Percentiles rank a stretch among this genome's conserved stretches.
Evolutionary conservation across 2,888 invertebrate genomes (phyloP).

Genomic region (Drosophila putrida): DNA sequence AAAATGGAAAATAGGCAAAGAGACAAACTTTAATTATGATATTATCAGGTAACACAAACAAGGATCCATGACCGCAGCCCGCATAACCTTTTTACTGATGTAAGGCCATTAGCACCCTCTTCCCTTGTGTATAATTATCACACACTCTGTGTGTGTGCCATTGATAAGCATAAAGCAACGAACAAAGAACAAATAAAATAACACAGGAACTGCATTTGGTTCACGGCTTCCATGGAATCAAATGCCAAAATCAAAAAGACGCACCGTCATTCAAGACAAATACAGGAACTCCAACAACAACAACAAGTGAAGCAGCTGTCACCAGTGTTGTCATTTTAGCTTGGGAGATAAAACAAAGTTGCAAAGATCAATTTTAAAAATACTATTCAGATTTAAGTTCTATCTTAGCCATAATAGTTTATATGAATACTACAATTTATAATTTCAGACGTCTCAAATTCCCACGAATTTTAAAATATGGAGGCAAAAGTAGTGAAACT

Average conservation of each 20-base stretch:
- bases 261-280: constrained; percentile 68
- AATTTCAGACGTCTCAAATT: too few species aligned
- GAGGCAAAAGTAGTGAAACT: too few species aligned
- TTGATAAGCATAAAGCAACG: constrained; percentile 49
- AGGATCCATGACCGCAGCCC: constrained; percentile 28
- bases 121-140: constrained; percentile 66
- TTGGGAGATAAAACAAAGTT: background rate
- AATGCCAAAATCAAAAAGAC: constrained; percentile 58
- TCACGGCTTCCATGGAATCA: constrained; percentile 64
- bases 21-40: constrained; percentile 35
- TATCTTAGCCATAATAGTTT: too few species aligned
- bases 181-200: constrained; percentile 51
- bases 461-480: too few species aligned
- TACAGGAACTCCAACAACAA: constrained; percentile 51
- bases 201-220: constrained; percentile 77
- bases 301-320: constrained; percentile 43
- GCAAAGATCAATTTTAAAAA: too few species aligned
- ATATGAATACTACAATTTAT: too few species aligned
- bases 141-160: constrained; percentile 55
- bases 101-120: constrained; percentile 48
- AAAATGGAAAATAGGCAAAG: constrained; percentile 5
- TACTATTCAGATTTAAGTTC: too few species aligned
- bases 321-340: background rate
- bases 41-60: constrained; percentile 30
- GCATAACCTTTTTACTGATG: constrained; percentile 44